These are phyloP conservation scores for Drosophila dunni DNA, from an alignment of 1,140 invertebrate species.

Conservation along the genomic window DNA sequence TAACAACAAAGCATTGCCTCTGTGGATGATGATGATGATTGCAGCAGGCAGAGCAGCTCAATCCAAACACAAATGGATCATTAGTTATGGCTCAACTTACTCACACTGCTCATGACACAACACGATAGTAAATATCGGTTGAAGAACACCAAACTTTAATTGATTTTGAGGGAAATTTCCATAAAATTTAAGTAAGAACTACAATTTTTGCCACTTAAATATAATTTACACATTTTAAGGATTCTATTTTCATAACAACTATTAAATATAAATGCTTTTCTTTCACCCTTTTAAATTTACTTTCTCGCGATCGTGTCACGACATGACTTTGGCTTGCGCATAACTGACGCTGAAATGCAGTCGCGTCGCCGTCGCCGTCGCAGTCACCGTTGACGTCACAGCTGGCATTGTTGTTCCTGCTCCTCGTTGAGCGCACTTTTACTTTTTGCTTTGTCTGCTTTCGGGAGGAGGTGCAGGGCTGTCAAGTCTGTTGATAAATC, in stretches of 20 bases:
- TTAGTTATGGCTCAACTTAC: background rate
- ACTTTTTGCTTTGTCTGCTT: conserved; percentile 50
- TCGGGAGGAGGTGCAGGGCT: conserved; percentile 46
- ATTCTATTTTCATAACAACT: no score
- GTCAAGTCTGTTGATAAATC: conserved; percentile 50
- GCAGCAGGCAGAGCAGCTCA: background rate
- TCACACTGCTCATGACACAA: background rate
- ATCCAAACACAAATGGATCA: conserved; percentile 9
- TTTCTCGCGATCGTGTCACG: background rate
- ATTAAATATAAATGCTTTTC: background rate
- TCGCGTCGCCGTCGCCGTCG: background rate
- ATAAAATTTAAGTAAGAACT: no score
- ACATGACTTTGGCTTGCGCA: background rate
- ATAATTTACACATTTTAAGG: no score
- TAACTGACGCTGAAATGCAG: no score
- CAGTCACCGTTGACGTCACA: conserved; percentile 4
- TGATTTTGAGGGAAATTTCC: no score
- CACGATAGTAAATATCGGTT: background rate
- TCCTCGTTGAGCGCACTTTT: conserved; percentile 55
- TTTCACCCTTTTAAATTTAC: background rate
- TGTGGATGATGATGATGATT: background rate
- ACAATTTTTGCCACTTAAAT: no score
- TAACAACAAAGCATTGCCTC: conserved; percentile 14
- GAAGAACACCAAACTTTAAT: background rate
- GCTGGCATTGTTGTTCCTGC: conserved; percentile 7